Base-by-base conservation (phyloP, 2,888 invertebrate genomes). In the Drosophila picticornis region DNA sequence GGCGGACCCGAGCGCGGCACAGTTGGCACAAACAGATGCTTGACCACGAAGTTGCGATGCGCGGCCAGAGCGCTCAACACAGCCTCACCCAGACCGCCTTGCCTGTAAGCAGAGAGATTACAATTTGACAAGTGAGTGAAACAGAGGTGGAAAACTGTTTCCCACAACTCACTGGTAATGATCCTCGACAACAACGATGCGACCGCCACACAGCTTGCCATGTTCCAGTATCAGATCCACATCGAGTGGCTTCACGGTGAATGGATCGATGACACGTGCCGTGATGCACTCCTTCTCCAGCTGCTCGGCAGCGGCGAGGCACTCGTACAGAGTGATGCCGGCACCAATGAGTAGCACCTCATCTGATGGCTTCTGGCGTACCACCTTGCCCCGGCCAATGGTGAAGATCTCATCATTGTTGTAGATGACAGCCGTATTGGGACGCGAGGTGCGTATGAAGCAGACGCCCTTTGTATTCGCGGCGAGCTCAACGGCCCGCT, bases 161-260 rank as follows among this genome's bases (percentile, higher is more conserved):
- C 9, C 1, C 34, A 57, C 46, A 31, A 96, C 99, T 93, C 97
- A 97, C 79, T 96, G 96, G 93, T 99, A 99, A 94, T 99, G 99
- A 93, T 99, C 99, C 93, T 99, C 99, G 0, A 99, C 98, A 40
- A 98, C 98, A 58, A 99, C 93, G 64, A 99, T 95, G 13, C 96
- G 94, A 1, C 98, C 98, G 10, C 96, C 96, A 65, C 95, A 96
- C 63, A 96, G 96, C 74, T 94, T 94, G 4, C 98, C 99, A 92
- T 97, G 96, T 60, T 94, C 94, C 48, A 96, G 93, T 48, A 99
- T 95, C 2, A 96, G 94, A 1, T 95, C 95, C 63, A 94, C 95
- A 94, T 99, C 99, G 81, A 99, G 94, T 0, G 99, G 99, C 94
- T 99, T 99, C 72, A 99, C 94, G 13, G 99, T 99, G 94, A 99